These are phyloP conservation scores for Microcebus murinus DNA, from an alignment of 2,113 vertebrate species.

Conservation along the genomic window DNA sequence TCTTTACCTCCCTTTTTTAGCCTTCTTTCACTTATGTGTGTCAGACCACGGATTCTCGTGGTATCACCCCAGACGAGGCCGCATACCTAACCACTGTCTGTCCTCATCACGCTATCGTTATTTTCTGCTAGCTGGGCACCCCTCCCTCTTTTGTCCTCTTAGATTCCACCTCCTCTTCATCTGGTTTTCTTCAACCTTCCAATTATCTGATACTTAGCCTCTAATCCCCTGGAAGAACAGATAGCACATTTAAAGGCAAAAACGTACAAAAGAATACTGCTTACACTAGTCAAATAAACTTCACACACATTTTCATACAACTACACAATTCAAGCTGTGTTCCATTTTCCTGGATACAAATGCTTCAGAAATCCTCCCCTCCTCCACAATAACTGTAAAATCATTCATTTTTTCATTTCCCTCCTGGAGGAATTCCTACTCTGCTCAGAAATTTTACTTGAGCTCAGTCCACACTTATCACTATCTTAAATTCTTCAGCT, in stretches of 20 bases:
- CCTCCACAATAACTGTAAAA: neutral
- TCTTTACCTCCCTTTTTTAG: neutral
- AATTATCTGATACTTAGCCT: neutral
- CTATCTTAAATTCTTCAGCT: conserved; percentile 29
- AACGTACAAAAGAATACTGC: neutral
- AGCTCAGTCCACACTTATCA: neutral
- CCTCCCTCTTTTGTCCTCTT: neutral
- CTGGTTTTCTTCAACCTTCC: neutral
- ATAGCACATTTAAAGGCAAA: neutral
- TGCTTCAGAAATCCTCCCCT: neutral
- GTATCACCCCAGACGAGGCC: neutral
- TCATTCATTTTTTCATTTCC: neutral
- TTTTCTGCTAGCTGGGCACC: neutral
- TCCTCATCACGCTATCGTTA: neutral
- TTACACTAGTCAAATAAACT: neutral
- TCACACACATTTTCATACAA: neutral
- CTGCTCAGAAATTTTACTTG: neutral
- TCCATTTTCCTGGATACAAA: neutral
- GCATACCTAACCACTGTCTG: neutral
- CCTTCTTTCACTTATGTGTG: neutral
- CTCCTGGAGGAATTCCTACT: neutral
- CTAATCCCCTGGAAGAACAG: neutral
- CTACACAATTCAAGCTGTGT: neutral
- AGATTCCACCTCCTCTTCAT: neutral
- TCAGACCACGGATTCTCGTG: neutral